Evolutionary conservation across 1,140 invertebrate species (phyloP), one percentile per base, ranked within the genome.

Genomic region (Marisa cornuarietis): DNA sequence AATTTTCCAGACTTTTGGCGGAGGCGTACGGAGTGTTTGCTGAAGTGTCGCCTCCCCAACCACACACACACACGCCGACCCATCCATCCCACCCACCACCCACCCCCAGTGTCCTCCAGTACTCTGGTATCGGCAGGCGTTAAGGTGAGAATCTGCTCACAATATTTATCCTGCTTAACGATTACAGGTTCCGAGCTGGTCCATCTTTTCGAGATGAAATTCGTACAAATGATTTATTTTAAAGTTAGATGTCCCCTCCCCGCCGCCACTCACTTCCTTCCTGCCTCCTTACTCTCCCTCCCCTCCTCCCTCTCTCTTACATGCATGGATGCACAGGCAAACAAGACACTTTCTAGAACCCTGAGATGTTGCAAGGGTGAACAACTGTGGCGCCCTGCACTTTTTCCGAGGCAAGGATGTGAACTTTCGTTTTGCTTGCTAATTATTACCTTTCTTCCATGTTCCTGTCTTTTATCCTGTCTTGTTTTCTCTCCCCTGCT

Each of bases 271-370:
- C 75, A 61, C 62, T 16, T 1, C 8, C 49, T 26, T n/a, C 22
- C 42, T 42, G 31, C 16, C 54, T 58, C 73, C n/a, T n/a, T n/a
- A n/a, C n/a, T n/a, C n/a, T n/a, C n/a, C n/a, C 71, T 8, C 71
- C 62, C 51, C 14, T 52, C 0, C 58, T 74, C 78, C 65, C 62
- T 74, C 49, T 69, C 78, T 54, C 61, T 42, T 51, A 31, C 71
- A 31, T 54, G 31, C 31, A 42, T 42, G 31, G 31, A 2, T 42
- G 31, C 31, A 2, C 31, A 4, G 31, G 31, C 31, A 42, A 42
- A 42, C 31, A 42, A 42, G 31, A 42, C 6, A 6, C n/a, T 42
- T 42, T 42, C 31, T 42, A 2, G 0, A 42, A 0, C 31, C 31
- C 31, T 6, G 31, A 42, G 31, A 42, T 42, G 31, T 42, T 42